phyloP scores from a whole-genome alignment of 2,888 invertebrate genomes.

The Ferdinandea cuprea region DNA sequence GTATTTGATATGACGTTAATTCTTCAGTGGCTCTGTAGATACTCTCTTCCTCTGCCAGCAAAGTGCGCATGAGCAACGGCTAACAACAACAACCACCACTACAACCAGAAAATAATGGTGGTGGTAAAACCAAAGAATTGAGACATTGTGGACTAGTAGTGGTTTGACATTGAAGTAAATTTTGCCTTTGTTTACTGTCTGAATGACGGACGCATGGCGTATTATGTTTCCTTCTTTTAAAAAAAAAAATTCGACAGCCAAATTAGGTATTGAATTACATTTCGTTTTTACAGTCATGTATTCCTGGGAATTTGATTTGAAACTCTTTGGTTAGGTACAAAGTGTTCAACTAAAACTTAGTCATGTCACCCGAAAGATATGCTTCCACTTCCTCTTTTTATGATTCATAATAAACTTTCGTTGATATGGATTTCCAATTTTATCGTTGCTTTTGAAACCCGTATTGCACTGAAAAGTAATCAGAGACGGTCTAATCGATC shows the following conservation, averaged over 20 bases:
- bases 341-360: background rate
- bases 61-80: slow-evolving; percentile 1
- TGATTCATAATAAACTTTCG: background rate
- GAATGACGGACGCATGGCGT: background rate
- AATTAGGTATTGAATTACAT: slow-evolving; percentile 29
- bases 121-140: slow-evolving; percentile 37
- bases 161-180: slow-evolving; percentile 58
- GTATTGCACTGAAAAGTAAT: background rate
- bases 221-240: slow-evolving; percentile 29
- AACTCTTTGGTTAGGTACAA: background rate
- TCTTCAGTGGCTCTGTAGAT: slow-evolving; percentile 15
- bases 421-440: background rate
- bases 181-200: slow-evolving; percentile 22
- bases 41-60: slow-evolving; percentile 18
- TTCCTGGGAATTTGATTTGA: background rate
- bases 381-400: background rate
- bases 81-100: no score
- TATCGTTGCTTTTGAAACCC: background rate
- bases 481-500: background rate
- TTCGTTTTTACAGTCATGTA: slow-evolving; percentile 19
- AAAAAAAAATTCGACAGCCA: background rate
- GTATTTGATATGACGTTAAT: background rate
- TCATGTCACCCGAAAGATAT: background rate
- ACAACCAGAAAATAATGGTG: slow-evolving; percentile 2
- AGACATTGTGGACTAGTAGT: slow-evolving; percentile 17